Base-by-base conservation (phyloP, 2,113 vertebrate species). In the Raja brachyura region DNA sequence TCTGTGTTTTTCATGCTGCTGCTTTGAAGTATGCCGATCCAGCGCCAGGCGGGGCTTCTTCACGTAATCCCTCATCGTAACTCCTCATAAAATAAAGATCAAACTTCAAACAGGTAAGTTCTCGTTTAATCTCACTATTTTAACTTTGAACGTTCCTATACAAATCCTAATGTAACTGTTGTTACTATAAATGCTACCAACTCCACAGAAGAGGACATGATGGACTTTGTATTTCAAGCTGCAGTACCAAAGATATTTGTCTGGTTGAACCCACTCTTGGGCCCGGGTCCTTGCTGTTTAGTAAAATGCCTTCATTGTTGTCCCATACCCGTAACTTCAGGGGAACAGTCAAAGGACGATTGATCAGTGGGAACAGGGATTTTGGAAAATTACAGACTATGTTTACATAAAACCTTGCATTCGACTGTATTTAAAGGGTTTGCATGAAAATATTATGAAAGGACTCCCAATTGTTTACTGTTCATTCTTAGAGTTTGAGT, bases 151-250 rank as follows among this genome's bases (percentile, higher is more conserved):
- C 97, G 99, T 94, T 98, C 98, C 68, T 98, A 98, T 95, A 98
- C 98, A 93, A 99, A 98, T 94, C 98, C 99, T 88, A 99, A 98
- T 85, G 95, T 99, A 94, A 98, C 98, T 18, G 97, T 99, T 95
- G 99, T 99, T 94, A 99, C 99, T 90, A 99, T 99, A 96, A 98
- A 99, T 93, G 99, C 98, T 95, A 98, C 97, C 94, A 99, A 99
- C 96, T 96, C 97, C 94, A 98, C 98, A 88, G 99, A 99, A 93
- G 95, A 97, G 94, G 98, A 99, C 76, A 99, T 99, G 98, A 99
- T 98, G 48, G 98, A 99, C 92, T 99, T 99, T 95, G 98, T 99
- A 96, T 99, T 99, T 96, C 99, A 99, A 96, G 99, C 99, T 98
- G 99, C 99, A 95, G 98, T 99, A 98, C 99, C 99, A 99, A 99